Conservation (phyloP, 2,797 vertebrate species). For the Orientallactaga sibirica region DNA sequence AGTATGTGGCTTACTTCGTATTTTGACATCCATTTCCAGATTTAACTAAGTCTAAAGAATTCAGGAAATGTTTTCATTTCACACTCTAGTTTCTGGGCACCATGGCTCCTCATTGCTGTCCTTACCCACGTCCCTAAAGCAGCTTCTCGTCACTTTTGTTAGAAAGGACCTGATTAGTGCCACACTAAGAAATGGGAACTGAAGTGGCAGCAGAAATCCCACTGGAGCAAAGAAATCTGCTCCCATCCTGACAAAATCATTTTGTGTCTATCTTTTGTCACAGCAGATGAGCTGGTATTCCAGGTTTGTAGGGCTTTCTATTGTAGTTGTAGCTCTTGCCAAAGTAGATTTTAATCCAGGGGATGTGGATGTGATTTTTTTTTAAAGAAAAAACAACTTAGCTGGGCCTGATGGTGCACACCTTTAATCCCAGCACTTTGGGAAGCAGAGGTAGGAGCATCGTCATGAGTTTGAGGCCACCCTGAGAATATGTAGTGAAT, state of each 20-base stretch:
- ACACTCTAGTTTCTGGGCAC: conserved; percentile 68
- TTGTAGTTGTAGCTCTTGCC: not conserved
- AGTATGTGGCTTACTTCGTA: conserved; percentile 83
- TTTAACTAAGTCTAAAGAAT: conserved; percentile 77
- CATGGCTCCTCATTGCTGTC: conserved; percentile 49
- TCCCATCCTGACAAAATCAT: conserved; percentile 63
- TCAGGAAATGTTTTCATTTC: conserved; percentile 80
- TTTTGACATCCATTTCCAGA: conserved; percentile 84
- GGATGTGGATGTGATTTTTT: conserved; percentile 22
- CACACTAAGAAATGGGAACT: conserved; percentile 68
- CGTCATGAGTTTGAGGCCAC: too few species aligned
- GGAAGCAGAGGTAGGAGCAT: too few species aligned
- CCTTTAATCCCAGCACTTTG: too few species aligned
- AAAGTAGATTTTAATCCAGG: conserved; percentile 56
- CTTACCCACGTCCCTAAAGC: not conserved
- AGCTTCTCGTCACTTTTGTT: conserved; percentile 59
- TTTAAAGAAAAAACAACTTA: conserved; percentile 15
- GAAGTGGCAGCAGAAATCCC: conserved; percentile 53
- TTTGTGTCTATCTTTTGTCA: conserved; percentile 74
- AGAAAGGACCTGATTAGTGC: conserved; percentile 80
- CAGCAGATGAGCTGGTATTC: conserved; percentile 55
- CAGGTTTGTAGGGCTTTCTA: conserved; percentile 46
- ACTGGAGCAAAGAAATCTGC: conserved; percentile 74
- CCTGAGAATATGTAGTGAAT: too few species aligned
- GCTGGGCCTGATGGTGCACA: too few species aligned